Evolutionary conservation across 2,888 invertebrate species (phyloP).

Genomic region (Cantharis rustica): DNA sequence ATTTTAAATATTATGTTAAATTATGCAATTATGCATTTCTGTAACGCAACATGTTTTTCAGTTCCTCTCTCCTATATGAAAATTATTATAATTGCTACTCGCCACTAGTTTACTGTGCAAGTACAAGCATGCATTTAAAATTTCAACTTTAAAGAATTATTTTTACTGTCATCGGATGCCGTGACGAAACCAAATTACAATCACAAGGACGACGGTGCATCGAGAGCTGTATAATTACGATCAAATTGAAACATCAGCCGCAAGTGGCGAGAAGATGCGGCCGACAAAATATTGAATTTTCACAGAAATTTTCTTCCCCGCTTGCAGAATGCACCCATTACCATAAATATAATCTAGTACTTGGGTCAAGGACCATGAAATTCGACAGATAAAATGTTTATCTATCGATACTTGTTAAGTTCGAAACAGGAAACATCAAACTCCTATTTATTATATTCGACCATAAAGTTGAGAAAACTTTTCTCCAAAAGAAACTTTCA

Average conservation of each 20-base stretch:
- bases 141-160: neutral
- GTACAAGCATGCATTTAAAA: neutral
- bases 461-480: neutral
- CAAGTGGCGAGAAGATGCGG: no score
- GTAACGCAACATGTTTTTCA: neutral
- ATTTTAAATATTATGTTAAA: neutral
- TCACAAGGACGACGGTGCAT: neutral
- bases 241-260: neutral
- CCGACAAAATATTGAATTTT: neutral
- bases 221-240: neutral
- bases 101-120: neutral
- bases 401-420: neutral
- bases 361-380: neutral
- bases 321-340: neutral
- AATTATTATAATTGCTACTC: neutral
- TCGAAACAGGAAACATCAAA: conserved; percentile 2
- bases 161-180: neutral
- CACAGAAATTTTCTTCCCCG: neutral
- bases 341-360: neutral
- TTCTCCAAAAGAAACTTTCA: conserved; percentile 1
- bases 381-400: neutral
- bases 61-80: neutral
- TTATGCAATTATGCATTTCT: neutral
- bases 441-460: neutral
- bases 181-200: neutral